phyloP scores from a whole-genome alignment of 2,113 vertebrate genomes.

The Osmerus mordax region DNA sequence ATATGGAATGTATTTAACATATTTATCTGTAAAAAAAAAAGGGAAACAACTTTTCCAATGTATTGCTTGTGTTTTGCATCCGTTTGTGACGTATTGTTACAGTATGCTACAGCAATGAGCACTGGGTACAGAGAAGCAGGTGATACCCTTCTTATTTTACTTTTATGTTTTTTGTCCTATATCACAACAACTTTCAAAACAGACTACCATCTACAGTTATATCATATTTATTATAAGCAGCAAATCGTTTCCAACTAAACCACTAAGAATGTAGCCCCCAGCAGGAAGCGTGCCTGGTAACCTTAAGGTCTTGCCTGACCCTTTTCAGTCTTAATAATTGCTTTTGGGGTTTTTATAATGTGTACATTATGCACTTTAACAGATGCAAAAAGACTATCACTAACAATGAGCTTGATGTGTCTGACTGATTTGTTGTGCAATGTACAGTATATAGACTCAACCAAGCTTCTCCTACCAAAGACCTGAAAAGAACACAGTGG shows the following conservation, averaged over 20 bases:
- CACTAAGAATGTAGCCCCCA: constrained; percentile 53
- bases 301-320: background rate
- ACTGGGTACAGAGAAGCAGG: constrained; percentile 49
- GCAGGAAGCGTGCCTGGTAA: constrained; percentile 22
- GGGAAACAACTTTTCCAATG: constrained; percentile 39
- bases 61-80: constrained; percentile 30
- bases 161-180: constrained; percentile 17
- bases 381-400: constrained; percentile 50
- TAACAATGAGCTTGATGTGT: constrained; percentile 40
- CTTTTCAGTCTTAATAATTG: constrained; percentile 22
- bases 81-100: constrained; percentile 29
- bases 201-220: constrained; percentile 6
- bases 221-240: constrained; percentile 49
- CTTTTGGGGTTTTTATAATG: constrained; percentile 17
- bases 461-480: constrained; percentile 15
- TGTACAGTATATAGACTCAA: constrained; percentile 27
- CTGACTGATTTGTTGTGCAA: background rate
- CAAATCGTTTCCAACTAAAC: constrained; percentile 40
- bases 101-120: constrained; percentile 45
- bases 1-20: constrained; percentile 67
- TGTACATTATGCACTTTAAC: constrained; percentile 55
- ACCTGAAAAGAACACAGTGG: constrained; percentile 12
- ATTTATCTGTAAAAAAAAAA: constrained; percentile 61
- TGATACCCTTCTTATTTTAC: constrained; percentile 42
- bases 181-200: background rate